These are phyloP conservation scores for Raja brachyura DNA, from an alignment of 2,113 vertebrate species.

Conservation along the genomic window DNA sequence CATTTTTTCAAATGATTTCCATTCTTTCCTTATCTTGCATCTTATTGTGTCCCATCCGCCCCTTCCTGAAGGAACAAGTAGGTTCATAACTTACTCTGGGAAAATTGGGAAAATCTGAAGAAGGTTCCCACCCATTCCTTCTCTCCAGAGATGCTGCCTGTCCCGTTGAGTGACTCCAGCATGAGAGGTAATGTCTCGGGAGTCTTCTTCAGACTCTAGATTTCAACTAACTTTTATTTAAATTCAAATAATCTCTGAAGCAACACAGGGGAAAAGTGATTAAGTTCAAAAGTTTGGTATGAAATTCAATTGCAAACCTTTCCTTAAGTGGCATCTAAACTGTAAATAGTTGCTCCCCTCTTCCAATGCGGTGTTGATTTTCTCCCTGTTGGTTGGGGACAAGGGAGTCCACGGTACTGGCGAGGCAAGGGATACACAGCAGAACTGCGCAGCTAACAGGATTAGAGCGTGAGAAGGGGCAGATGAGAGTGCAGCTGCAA, in stretches of 20 bases:
- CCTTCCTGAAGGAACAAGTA: not conserved
- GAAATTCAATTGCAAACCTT: not conserved
- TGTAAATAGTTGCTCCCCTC: too few relatives aligned
- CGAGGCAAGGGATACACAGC: not conserved
- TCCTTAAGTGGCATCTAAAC: not conserved
- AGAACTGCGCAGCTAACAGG: not conserved
- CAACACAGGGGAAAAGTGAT: not conserved
- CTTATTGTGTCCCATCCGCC: not conserved
- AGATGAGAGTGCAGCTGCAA: not conserved
- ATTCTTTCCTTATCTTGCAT: not conserved
- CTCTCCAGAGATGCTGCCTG: too few relatives aligned
- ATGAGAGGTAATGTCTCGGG: too few relatives aligned
- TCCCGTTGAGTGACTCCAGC: too few relatives aligned
- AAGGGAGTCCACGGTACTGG: not conserved
- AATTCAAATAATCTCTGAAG: not conserved
- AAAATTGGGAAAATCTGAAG: too few relatives aligned
- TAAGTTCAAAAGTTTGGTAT: not conserved
- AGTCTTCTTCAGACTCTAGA: too few relatives aligned
- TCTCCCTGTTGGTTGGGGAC: not conserved
- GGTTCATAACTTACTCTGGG: not conserved
- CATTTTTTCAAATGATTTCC: not conserved
- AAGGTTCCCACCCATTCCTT: too few relatives aligned
- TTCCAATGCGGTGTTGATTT: not conserved
- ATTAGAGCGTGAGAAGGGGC: not conserved
- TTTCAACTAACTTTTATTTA: not conserved